Evolutionary conservation across 64 coral and sea anemone genomes (phyloP).

Genomic region (Montipora cactus): DNA sequence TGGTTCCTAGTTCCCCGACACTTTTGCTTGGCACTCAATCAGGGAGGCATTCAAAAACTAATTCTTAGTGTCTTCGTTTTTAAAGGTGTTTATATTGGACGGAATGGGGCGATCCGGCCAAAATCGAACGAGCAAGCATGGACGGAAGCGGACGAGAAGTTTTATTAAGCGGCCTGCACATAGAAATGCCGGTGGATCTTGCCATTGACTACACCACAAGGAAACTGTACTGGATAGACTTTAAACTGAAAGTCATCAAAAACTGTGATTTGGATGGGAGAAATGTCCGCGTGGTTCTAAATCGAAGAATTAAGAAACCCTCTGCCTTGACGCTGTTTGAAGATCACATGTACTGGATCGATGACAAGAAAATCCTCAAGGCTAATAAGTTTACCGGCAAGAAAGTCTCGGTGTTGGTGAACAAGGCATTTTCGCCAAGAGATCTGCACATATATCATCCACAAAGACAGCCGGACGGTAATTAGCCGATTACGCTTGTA

Average conservation of each 20-base stretch:
- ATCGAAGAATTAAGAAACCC: slow-evolving; percentile 58
- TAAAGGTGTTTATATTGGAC: slow-evolving; percentile 87
- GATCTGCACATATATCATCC: slow-evolving; percentile 87
- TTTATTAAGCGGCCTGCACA: slow-evolving; percentile 74
- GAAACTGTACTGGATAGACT: slow-evolving; percentile 91
- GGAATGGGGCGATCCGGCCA: slow-evolving; percentile 81
- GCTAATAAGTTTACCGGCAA: slow-evolving; percentile 96
- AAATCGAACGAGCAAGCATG: slow-evolving; percentile 93
- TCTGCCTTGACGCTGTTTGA: slow-evolving; percentile 86
- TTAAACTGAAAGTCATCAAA: slow-evolving; percentile 86
- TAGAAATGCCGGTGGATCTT: slow-evolving; percentile 76
- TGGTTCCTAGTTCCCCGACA: too few species aligned
- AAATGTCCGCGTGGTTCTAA: slow-evolving; percentile 66
- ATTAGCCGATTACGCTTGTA: too few species aligned
- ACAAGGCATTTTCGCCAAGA: slow-evolving; percentile 41
- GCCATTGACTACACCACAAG: slow-evolving; percentile 88
- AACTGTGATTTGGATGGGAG: slow-evolving; percentile 82
- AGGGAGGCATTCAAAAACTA: too few species aligned
- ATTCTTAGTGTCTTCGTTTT: too few species aligned
- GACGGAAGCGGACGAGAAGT: slow-evolving; percentile 80
- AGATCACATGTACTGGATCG: slow-evolving; percentile 95
- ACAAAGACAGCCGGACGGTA: slow-evolving; percentile 84
- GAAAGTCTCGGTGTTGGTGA: slow-evolving; percentile 69
- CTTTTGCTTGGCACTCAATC: too few species aligned
- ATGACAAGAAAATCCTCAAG: slow-evolving; percentile 58